Percentiles rank a stretch among this genome's conserved stretches.
phyloP scores from a whole-genome alignment of 2,888 invertebrate genomes.

The Drosophila barbarae region DNA sequence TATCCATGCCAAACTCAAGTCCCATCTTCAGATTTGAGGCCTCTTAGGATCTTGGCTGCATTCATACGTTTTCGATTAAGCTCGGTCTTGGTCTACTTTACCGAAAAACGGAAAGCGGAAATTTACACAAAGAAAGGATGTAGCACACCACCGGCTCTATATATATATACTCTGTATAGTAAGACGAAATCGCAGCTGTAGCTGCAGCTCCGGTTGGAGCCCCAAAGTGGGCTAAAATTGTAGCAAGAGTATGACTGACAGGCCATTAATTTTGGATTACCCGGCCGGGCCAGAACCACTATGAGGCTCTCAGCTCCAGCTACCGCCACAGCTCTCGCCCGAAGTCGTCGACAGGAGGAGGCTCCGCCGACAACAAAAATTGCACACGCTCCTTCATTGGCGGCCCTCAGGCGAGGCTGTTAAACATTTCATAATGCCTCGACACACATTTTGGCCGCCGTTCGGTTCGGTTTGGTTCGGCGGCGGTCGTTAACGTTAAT shows the following conservation, averaged over 20 bases:
- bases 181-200: slow-evolving; percentile 53
- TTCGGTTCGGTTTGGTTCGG: slow-evolving; percentile 30
- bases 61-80: slow-evolving; percentile 74
- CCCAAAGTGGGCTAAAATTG: slow-evolving; percentile 64
- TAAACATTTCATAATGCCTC: slow-evolving; percentile 69
- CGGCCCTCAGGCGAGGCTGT: slow-evolving; percentile 57
- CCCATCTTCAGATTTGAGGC: slow-evolving; percentile 30
- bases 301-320: slow-evolving; percentile 15
- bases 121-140: slow-evolving; percentile 73
- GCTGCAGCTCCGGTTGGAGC: slow-evolving; percentile 44
- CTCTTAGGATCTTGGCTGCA: slow-evolving; percentile 49
- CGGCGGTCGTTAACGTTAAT: slow-evolving; percentile 69
- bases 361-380: slow-evolving; percentile 36
- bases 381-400: slow-evolving; percentile 49
- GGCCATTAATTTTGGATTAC: slow-evolving; percentile 74
- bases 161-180: slow-evolving; percentile 9
- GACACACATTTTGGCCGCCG: slow-evolving; percentile 43
- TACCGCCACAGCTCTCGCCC: slow-evolving; percentile 7
- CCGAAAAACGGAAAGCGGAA: slow-evolving; percentile 56
- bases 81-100: slow-evolving; percentile 44
- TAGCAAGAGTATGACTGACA: slow-evolving; percentile 66
- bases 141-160: slow-evolving; percentile 44
- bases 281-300: slow-evolving; percentile 51
- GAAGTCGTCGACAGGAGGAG: slow-evolving; percentile 39
- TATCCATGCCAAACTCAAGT: background rate